Base-by-base conservation (phyloP, 2,113 vertebrate species). In the Carassius gibelio region DNA sequence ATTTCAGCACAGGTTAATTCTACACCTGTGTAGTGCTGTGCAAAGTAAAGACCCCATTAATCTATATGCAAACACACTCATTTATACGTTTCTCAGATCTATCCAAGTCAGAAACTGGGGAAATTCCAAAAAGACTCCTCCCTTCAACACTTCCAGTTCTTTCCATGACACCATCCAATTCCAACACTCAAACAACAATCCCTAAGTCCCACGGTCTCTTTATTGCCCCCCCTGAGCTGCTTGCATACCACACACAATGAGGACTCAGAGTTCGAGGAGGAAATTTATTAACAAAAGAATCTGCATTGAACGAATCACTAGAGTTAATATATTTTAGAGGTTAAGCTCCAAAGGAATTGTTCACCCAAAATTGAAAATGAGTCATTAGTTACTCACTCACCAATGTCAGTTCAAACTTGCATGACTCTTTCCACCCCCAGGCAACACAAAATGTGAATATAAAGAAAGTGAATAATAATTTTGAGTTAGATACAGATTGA, bases 201-300 rank as follows among this genome's bases (percentile, higher is more conserved):
- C 14, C 8, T 15, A 34, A 45, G 21, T 76, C 50, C 48, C 30
- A 52, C 64, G 30, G 61, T 30, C 76, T 74, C 34, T 55, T 15
- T 21, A 23, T n/a, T 11, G 36, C 23, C 50, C 36, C 36, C 36
- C 64, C 57, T 62, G 82, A 34, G 34, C 48, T 8, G 50, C 34
- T 36, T 19, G 21, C 81, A 86, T 76, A 84, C 87, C 76, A 84
- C 82, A 84, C 69, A 36, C 81, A 57, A 11, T 4, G 52, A 74
- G 59, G 23, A 42, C 68, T n/a, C 19, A 0, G 17, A 38, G 34
- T 38, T 15, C 57, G n/a, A 45, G 26, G 1, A 38, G 74, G 11
- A 62, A 50, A 83, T 38, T 36, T 45, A 34, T 23, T 30, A 7
- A 78, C 55, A 23, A 23, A 62, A 64, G 15, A 13, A 17, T 17